Evolutionary conservation across 1,140 invertebrate genomes (phyloP), one percentile per base, ranked within the genome.

Genomic region (Tribolium madens): DNA sequence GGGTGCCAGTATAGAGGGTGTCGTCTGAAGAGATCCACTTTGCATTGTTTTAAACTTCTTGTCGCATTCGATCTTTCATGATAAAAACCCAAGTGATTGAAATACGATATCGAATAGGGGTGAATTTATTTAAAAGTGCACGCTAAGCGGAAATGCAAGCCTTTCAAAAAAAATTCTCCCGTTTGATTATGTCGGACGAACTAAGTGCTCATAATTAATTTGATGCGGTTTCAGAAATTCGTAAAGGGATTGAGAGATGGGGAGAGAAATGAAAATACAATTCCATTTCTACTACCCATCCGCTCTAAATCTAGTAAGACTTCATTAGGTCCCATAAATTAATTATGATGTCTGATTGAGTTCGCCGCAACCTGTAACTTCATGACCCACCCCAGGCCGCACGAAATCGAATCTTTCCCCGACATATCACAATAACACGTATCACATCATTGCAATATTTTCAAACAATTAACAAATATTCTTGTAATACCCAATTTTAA

Each of bases 291-390:
- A 78, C 68, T 53, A 74, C 76, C 78, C 76, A 76, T 81, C 76
- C 78, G 78, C 75, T 76, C 73, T 68, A 81, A 79, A 79, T 75
- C 70, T 76, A 78, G 80, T 78, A 77, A 77, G 78, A 81, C 78
- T 81, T 81, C 80, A 81, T 81, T 81, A 81, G 80, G 77, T 74
- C 73, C 74, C 76, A 78, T 81, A 81, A 81, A 81, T 81, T 81
- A 78, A 81, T 81, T 81, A 81, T 81, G 76, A 81, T 76, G 78
- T 81, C 80, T 81, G 80, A 81, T 81, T 79, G 80, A 81, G 80
- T 78, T 76, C 73, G 64, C 80, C 80, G 76, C 80, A 79, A 81
- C 52, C 70, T 78, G 79, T 80, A 80, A 78, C 75, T 72, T 69
- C 52, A 80, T 73, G 76, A 80, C 75, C 26, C 74, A 31, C 60